Evolutionary conservation across 2,113 vertebrate species (phyloP), one percentile per base, ranked within the genome.

Genomic region (Gallinago paraguaiae): DNA sequence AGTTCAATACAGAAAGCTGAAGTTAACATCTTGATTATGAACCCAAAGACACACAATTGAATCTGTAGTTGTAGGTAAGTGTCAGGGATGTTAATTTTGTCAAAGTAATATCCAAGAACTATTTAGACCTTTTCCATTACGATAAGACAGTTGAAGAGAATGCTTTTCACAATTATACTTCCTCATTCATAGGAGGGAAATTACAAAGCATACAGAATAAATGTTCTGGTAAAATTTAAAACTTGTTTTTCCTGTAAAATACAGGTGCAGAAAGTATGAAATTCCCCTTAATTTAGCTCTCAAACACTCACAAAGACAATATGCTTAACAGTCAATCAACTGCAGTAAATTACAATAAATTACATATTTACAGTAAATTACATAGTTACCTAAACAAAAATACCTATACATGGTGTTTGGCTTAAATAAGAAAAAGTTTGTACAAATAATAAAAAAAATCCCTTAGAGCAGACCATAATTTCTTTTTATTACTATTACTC

Each of bases 31-130:
- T 79, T 51, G 3, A 59, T 86, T 54, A 51, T 3, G 1, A 94
- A 70, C 54, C 39, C 30, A 59, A 79, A 79, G 48, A 72, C 11
- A 85, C 0, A 1, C 4, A 59, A 0, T n/a, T 0, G 1, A 31
- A 64, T 51, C 8, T 72, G 45, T 79, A 85, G 25, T 13, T 20
- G 10, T 10, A 68, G 3, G 1, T 17, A 35, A 20, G 20, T 8
- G 9, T 72, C 37, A 59, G 46, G n/a, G n/a, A 67, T 19, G n/a
- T 33, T 37, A 53, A 61, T 7, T 50, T n/a, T 33, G 4, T 23
- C 25, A 43, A 39, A 15, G 25, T 17, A 67, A 69, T 1, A 1
- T 5, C 8, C 25, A 89, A 69, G 22, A 86, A 53, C 18, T 81
- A 83, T 41, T 83, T 19, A 63, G 8, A 84, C 7, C 50, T 86